Percentiles rank a stretch among this genome's conserved stretches.
Evolutionary conservation across 2,888 invertebrate genomes (phyloP).

Genomic region (Drosophila birchii): DNA sequence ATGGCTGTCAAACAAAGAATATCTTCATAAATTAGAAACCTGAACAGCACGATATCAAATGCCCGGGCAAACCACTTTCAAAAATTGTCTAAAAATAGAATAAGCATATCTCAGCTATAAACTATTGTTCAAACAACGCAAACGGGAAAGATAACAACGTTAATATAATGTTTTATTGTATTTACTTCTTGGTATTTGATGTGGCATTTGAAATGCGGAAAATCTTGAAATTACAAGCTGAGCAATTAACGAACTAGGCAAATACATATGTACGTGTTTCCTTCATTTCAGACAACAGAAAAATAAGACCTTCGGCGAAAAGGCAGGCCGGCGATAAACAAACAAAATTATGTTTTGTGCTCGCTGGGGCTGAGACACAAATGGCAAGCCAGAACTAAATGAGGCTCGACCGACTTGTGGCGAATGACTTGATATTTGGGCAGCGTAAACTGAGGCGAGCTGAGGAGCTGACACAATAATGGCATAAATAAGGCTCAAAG

Average conservation of each 20-base stretch:
- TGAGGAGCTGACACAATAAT: constrained; percentile 69
- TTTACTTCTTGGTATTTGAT: constrained; percentile 26
- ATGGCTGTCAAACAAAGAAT: not conserved
- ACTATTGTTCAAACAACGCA: constrained; percentile 22
- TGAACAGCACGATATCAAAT: constrained; percentile 18
- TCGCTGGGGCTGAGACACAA: constrained; percentile 47
- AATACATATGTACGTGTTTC: constrained; percentile 33
- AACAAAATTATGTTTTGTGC: constrained; percentile 45
- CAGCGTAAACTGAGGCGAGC: constrained; percentile 9
- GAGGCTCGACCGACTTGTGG: constrained; percentile 50
- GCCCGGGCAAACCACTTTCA: constrained; percentile 8
- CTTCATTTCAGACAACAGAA: constrained; percentile 34
- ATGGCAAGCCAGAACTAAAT: constrained; percentile 55
- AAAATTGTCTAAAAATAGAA: constrained; percentile 20
- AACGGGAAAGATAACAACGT: constrained; percentile 16
- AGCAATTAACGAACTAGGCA: constrained; percentile 41
- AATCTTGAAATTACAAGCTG: constrained; percentile 43
- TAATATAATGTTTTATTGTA: constrained; percentile 28
- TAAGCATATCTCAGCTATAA: constrained; percentile 24
- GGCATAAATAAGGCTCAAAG: constrained; percentile 72
- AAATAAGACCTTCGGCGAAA: constrained; percentile 38
- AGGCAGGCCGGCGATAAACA: constrained; percentile 24
- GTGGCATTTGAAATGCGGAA: constrained; percentile 37
- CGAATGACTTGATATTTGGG: constrained; percentile 63
- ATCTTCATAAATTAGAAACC: constrained; percentile 3